These are phyloP conservation scores for Leptinotarsa peninsularis DNA, from an alignment of 2,888 invertebrate genomes.

Conservation along the genomic window DNA sequence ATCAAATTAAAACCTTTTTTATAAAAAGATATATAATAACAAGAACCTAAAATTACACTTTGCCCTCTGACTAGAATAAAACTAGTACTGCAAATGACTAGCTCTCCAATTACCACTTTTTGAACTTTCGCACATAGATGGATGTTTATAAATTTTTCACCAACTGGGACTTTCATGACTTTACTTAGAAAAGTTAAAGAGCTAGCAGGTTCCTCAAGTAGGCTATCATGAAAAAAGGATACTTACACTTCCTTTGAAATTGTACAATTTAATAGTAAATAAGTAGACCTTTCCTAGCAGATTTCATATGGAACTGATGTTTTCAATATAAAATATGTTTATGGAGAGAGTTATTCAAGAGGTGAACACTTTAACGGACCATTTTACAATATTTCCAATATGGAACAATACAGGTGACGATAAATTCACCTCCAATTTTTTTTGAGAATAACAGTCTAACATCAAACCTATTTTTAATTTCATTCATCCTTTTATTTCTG, in stretches of 20 bases:
- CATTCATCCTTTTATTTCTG: background rate
- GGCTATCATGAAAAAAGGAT: background rate
- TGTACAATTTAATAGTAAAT: too few species aligned
- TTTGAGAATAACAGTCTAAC: background rate
- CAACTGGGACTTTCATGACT: background rate
- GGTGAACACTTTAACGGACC: too few species aligned
- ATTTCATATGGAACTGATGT: too few species aligned
- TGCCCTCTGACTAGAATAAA: conserved; percentile 37
- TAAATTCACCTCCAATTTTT: background rate
- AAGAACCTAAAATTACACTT: conserved; percentile 27
- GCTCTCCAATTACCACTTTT: conserved; percentile 8
- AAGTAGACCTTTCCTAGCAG: too few species aligned
- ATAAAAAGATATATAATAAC: background rate
- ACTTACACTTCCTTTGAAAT: background rate
- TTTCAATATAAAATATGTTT: too few species aligned
- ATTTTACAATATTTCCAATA: background rate
- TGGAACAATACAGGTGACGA: background rate
- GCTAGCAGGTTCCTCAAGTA: background rate
- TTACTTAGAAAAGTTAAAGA: background rate
- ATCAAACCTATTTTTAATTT: background rate
- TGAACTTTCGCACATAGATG: background rate
- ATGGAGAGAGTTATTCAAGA: too few species aligned
- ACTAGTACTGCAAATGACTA: conserved; percentile 26
- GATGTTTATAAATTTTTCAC: background rate
- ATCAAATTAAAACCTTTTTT: background rate